Base-by-base conservation (phyloP, 2,888 invertebrate genomes). In the Tenthredo mesomela region DNA sequence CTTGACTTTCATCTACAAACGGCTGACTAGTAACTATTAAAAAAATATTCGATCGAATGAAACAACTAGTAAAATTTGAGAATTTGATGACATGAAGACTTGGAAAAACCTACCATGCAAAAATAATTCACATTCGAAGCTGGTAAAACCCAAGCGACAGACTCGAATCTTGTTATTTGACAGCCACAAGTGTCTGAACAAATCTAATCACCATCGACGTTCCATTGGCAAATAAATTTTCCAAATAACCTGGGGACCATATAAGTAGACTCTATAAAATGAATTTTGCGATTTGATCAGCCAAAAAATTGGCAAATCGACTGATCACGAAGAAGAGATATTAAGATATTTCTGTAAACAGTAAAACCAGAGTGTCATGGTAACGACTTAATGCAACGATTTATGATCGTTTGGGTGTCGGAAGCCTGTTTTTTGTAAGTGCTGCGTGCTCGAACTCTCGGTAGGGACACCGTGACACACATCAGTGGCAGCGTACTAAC, bases 401-500 rank as follows among this genome's bases (percentile, higher is more conserved):
- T 82, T 82, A 82, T 29, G 82, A 82, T 40, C 67, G 47, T 82
- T 78, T 82, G 82, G 82, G 82, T 67, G 82, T 82, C 47, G 47
- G 82, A 67, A 82, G 65, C 47, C 47, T 67, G 82, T 82, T 82
- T 82, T 82, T 82, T 70, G 67, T 82, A 67, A 82, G 50, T 58
- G 67, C 70, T 47, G 40, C 67, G 47, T 70, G 67, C 47, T 82
- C 82, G 67, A 82, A 82, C 82, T 82, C 82, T 82, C 70, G 70
- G 82, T 82, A 82, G 88, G 90, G 90, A 89, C 91, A 92, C 88
- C 91, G 91, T 92, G 92, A 92, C 92, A 92, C 92, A 92, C 91
- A 92, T 92, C 91, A 91, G 90, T 91, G 90, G 90, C 88, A 90
- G 90, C 89, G 89, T 88, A 89, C 89, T 92, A 92, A 92, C 92